Conservation (phyloP, 1,140 invertebrate genomes). For the Hydropsyche tenuis region DNA sequence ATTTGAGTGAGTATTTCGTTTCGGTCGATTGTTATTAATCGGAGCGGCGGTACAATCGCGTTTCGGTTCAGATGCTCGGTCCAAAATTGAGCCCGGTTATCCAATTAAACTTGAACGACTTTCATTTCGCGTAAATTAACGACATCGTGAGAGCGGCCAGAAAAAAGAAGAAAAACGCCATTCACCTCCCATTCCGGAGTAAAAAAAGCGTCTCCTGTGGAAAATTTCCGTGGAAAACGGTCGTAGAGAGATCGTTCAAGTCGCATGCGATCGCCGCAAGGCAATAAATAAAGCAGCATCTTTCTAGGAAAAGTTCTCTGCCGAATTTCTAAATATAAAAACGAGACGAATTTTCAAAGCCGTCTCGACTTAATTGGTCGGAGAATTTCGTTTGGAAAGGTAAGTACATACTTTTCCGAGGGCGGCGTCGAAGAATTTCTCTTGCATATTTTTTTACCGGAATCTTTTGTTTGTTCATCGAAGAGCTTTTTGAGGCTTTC, state of each 20-base stretch:
- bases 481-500: too few species aligned
- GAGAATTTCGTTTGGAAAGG: too few species aligned
- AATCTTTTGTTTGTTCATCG: too few species aligned
- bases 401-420: too few species aligned
- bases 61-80: slow-evolving; percentile 8
- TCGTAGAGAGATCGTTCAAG: not conserved
- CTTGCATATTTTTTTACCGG: too few species aligned
- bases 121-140: slow-evolving; percentile 26
- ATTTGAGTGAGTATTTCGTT: too few species aligned
- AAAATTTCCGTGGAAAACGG: slow-evolving; percentile 15
- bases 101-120: slow-evolving; percentile 27
- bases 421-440: too few species aligned
- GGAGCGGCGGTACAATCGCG: not conserved
- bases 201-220: slow-evolving; percentile 5
- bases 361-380: too few species aligned
- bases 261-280: slow-evolving; percentile 8
- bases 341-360: too few species aligned
- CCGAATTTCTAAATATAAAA: too few species aligned
- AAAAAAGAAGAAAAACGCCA: not conserved
- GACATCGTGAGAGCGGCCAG: not conserved
- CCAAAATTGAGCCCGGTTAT: slow-evolving; percentile 22
- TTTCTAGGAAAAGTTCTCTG: not conserved
- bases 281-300: slow-evolving; percentile 9
- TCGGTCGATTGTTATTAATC: not conserved
- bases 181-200: not conserved